Evolutionary conservation across 1,140 invertebrate species (phyloP).

Genomic region (Geopemphigus sp.): DNA sequence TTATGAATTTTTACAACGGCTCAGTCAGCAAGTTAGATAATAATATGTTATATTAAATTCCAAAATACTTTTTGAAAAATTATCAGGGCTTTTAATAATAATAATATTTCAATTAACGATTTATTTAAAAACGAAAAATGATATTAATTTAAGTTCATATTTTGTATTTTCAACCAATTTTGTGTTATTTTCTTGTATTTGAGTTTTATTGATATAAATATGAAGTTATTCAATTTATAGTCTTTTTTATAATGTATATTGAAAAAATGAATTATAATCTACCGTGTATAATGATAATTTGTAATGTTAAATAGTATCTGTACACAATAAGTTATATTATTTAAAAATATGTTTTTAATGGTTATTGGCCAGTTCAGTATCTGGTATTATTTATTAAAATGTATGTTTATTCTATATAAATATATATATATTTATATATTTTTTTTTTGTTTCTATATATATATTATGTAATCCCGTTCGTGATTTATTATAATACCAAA

Average conservation of each 20-base stretch:
- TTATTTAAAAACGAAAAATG: constrained; percentile 14
- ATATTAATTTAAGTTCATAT: constrained; percentile 23
- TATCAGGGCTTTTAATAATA: not conserved
- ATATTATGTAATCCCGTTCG: no score
- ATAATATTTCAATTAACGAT: not conserved
- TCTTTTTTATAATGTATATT: not conserved
- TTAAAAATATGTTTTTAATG: constrained; percentile 19
- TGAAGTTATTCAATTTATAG: constrained; percentile 13
- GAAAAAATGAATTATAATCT: not conserved
- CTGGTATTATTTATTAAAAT: constrained; percentile 40
- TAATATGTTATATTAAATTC: not conserved
- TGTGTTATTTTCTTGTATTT: constrained; percentile 22
- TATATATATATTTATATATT: no score
- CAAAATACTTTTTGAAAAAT: not conserved
- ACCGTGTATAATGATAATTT: constrained; percentile 19
- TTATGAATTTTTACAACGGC: constrained; percentile 96
- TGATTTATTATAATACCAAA: no score
- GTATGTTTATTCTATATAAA: constrained; percentile 25
- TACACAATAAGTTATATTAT: not conserved
- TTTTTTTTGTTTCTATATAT: no score
- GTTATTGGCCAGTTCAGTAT: constrained; percentile 12
- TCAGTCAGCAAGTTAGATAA: constrained; percentile 87
- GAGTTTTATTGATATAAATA: constrained; percentile 22
- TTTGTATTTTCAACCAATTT: not conserved
- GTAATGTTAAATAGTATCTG: constrained; percentile 33